These are phyloP conservation scores for Megalurothrips usitatus DNA, from an alignment of 2,888 invertebrate genomes.

Conservation along the genomic window DNA sequence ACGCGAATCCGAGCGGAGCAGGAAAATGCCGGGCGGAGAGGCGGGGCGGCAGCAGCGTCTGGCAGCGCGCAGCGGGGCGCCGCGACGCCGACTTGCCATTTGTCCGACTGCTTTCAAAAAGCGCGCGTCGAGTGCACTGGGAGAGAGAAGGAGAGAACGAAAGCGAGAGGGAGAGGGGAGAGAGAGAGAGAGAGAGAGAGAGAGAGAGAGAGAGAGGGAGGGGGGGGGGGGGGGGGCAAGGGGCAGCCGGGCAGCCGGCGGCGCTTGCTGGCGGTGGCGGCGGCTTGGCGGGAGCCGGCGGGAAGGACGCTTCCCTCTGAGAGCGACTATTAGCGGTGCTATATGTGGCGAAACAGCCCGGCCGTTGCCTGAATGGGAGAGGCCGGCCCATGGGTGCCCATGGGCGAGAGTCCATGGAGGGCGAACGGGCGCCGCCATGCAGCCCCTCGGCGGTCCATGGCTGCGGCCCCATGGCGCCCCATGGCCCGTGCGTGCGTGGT, in stretches of 20 bases:
- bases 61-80: too few species aligned
- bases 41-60: too few species aligned
- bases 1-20: too few species aligned
- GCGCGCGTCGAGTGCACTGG: neutral
- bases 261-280: neutral
- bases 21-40: too few species aligned
- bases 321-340: slow-evolving; percentile 10
- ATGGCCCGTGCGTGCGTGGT: neutral
- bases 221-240: neutral
- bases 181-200: neutral
- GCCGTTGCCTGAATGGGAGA: neutral
- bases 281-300: neutral
- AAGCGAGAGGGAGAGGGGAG: neutral
- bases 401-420: neutral
- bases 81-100: too few species aligned
- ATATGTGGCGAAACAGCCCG: slow-evolving; percentile 22
- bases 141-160: neutral
- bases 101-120: neutral
- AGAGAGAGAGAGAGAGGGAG: too few species aligned
- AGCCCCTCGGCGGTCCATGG: neutral
- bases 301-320: neutral
- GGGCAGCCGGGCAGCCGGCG: neutral
- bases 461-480: neutral
- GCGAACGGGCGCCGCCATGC: neutral
- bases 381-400: neutral